Base-by-base conservation (phyloP, 2,113 vertebrate species). In the Uria aalge region DNA sequence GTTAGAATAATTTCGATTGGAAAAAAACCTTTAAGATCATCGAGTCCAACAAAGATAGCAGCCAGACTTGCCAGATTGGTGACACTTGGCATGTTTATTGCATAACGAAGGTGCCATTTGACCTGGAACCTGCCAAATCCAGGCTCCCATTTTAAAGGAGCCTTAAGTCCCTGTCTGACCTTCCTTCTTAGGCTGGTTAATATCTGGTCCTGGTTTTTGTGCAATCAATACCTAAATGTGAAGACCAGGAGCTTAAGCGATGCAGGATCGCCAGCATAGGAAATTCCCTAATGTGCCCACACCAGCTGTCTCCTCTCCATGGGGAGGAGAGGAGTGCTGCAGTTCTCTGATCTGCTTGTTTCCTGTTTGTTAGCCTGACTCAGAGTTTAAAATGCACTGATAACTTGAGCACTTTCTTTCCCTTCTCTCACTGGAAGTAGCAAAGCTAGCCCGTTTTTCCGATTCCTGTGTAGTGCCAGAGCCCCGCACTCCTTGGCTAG, bases 291-390 rank as follows among this genome's bases (percentile, higher is more conserved):
- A 53, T 0, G 1, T 21, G 36, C 18, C 30, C 47, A 17, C 9
- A 32, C 11, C 53, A 81, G 48, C 77, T 83, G 23, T 36, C 60
- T 19, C 13, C 19, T 56, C 30, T 56, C 57, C 0, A 1, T 17
- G 21, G 26, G 34, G 41, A 72, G 56, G 52, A 48, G 27, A 85
- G 40, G 38, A 62, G 27, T 6, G 11, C 60, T 78, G 62, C 52
- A 81, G 79, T 34, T 59, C 56, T 45, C 1, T 1, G 41, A 14
- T 22, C 21, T 2, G 1, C 43, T 88, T 3, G 0, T 22, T 26
- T 80, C 43, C 57, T 1, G 2, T 55, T 89, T 5, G 1, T 69
- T 66, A 40, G 29, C 43, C 45, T 0, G 0, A 32, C n/a, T 55
- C 50, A 53, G 10, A 38, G 55, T 80, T 69, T 73, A 50, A 83